Evolutionary conservation across 2,113 vertebrate species (phyloP).

Genomic region (Paraplagusia blochii): DNA sequence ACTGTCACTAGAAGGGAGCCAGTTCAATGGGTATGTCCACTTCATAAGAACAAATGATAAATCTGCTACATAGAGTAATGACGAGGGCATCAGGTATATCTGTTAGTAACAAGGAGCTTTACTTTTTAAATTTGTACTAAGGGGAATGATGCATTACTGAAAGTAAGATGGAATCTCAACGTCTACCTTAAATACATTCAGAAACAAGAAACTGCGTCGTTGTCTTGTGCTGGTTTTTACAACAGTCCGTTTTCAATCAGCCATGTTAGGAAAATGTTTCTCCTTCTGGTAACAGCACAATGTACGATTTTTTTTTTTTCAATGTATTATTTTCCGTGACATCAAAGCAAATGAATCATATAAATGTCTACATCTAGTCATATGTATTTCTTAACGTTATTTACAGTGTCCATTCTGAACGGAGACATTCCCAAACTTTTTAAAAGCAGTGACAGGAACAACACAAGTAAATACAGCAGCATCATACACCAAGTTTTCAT

Average conservation of each 20-base stretch:
- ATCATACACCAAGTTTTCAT: slow-evolving; percentile 78
- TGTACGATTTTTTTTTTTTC: slow-evolving; percentile 59
- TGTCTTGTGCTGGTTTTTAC: slow-evolving; percentile 84
- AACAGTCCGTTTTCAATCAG: slow-evolving; percentile 86
- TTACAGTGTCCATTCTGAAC: slow-evolving; percentile 72
- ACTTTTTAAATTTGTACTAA: slow-evolving; percentile 19
- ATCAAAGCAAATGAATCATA: slow-evolving; percentile 75
- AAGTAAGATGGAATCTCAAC: slow-evolving; percentile 69
- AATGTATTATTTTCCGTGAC: slow-evolving; percentile 67
- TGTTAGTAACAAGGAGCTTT: no score
- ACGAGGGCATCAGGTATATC: slow-evolving; percentile 25
- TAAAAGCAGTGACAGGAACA: slow-evolving; percentile 75
- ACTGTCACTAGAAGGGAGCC: no score
- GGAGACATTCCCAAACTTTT: slow-evolving; percentile 67
- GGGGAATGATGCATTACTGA: slow-evolving; percentile 37
- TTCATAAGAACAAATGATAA: slow-evolving; percentile 26
- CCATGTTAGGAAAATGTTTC: slow-evolving; percentile 81
- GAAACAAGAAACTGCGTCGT: slow-evolving; percentile 78
- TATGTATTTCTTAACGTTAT: slow-evolving; percentile 66
- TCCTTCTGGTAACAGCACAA: slow-evolving; percentile 78
- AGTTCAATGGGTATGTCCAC: slow-evolving; percentile 16
- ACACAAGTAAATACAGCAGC: slow-evolving; percentile 76
- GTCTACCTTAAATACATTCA: slow-evolving; percentile 82
- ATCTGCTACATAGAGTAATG: slow-evolving; percentile 55
- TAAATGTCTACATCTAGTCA: slow-evolving; percentile 73